These are phyloP conservation scores for Dione vanillae DNA, from an alignment of 2,888 invertebrate genomes.

Conservation along the genomic window DNA sequence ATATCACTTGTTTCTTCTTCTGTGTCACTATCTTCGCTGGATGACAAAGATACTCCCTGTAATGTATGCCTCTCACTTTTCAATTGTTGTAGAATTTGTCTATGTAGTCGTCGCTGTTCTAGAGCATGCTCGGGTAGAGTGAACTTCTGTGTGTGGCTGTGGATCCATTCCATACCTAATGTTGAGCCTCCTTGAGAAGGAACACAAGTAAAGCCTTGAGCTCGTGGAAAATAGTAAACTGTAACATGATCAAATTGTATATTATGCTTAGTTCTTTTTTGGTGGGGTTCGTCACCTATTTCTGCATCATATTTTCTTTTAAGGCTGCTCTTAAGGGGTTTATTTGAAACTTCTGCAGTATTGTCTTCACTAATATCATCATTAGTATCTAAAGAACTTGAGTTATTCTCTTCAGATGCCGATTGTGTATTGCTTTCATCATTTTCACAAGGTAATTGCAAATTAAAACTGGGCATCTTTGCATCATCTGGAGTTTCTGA, in stretches of 20 bases:
- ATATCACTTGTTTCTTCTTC: conserved; percentile 93
- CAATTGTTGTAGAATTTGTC: conserved; percentile 90
- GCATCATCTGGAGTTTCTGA: conserved; percentile 88
- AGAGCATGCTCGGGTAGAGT: conserved; percentile 94
- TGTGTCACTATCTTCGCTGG: conserved; percentile 93
- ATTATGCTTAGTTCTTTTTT: conserved; percentile 89
- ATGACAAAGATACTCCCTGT: conserved; percentile 85
- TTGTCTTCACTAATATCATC: conserved; percentile 50
- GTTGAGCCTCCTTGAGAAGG: conserved; percentile 96
- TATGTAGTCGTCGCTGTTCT: conserved; percentile 94
- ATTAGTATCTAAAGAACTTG: conserved; percentile 46
- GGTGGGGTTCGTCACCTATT: conserved; percentile 72
- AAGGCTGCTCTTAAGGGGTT: conserved; percentile 85
- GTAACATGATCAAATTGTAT: conserved; percentile 96
- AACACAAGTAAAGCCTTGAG: conserved; percentile 96
- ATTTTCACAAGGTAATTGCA: conserved; percentile 65
- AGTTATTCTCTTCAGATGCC: conserved; percentile 47
- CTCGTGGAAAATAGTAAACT: conserved; percentile 96
- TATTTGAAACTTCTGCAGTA: conserved; percentile 52
- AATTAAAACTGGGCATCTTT: conserved; percentile 68
- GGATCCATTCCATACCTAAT: conserved; percentile 94
- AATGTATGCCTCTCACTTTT: conserved; percentile 87
- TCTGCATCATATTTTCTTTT: conserved; percentile 85
- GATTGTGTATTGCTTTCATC: conserved; percentile 51
- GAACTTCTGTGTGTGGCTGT: conserved; percentile 89